Evolutionary conservation across 2,797 vertebrate species (phyloP).

Genomic region (Rhinoraja longicauda): DNA sequence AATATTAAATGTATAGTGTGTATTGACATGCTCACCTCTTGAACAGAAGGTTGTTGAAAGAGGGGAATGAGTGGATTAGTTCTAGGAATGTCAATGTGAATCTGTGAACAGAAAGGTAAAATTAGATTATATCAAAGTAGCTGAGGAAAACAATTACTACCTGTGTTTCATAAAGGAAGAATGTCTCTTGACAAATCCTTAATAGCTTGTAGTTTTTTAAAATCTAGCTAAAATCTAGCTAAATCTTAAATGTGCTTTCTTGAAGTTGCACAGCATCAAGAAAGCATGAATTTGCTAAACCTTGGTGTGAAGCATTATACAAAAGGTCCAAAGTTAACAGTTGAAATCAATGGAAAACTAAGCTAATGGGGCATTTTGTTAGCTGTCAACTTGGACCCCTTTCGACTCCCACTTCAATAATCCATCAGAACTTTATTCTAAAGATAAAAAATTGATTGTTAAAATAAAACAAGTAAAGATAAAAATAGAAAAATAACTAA

Average conservation of each 20-base stretch:
- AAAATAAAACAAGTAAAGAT: background rate
- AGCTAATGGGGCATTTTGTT: background rate
- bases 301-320: background rate
- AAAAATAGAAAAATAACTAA: background rate
- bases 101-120: conserved; percentile 63
- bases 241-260: background rate
- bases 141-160: background rate
- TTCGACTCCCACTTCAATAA: too few relatives aligned
- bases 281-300: background rate
- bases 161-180: background rate
- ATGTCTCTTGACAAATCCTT: background rate
- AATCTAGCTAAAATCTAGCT: background rate
- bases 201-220: background rate
- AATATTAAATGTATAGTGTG: background rate
- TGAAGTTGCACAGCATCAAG: background rate
- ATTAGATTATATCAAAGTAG: background rate
- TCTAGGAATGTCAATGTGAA: conserved; percentile 97
- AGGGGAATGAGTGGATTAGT: conserved; percentile 95
- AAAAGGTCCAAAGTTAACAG: background rate
- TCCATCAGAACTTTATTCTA: background rate
- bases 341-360: background rate
- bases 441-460: too few relatives aligned
- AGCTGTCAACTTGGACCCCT: background rate
- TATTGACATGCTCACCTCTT: conserved; percentile 75
- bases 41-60: conserved; percentile 91